These are phyloP conservation scores for Parotocinclus haroldoi DNA, from an alignment of 2,797 vertebrate species.

Conservation along the genomic window DNA sequence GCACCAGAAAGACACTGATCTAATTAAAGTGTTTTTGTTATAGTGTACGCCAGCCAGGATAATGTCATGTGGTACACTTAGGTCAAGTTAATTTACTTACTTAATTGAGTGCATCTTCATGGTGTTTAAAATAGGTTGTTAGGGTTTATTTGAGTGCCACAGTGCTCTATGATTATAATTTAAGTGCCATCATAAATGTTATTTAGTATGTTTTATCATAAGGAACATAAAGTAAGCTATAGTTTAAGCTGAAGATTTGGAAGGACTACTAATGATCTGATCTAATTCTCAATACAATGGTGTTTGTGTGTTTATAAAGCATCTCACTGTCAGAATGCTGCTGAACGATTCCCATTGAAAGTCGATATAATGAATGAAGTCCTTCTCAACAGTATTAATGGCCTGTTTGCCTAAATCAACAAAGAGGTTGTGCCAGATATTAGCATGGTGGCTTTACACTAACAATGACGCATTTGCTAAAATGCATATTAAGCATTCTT, in stretches of 20 bases:
- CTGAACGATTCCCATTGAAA: not conserved
- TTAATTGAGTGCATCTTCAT: too few relatives aligned
- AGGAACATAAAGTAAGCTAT: constrained; percentile 2
- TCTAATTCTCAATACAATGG: constrained; percentile 9
- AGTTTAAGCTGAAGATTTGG: constrained; percentile 1
- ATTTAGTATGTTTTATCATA: not conserved
- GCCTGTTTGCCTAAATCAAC: constrained; percentile 1
- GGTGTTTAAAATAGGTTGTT: too few relatives aligned
- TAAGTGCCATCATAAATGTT: not conserved
- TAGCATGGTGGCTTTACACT: not conserved
- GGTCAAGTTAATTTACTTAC: too few relatives aligned
- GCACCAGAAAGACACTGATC: not conserved
- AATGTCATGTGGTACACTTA: too few relatives aligned
- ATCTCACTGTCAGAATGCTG: not conserved
- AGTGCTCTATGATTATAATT: too few relatives aligned
- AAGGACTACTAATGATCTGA: constrained; percentile 5
- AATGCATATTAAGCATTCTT: too few relatives aligned
- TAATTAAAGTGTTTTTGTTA: too few relatives aligned
- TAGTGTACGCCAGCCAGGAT: too few relatives aligned
- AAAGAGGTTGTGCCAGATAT: not conserved
- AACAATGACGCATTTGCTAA: too few relatives aligned
- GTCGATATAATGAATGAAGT: constrained; percentile 25
- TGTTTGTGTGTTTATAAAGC: not conserved
- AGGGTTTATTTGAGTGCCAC: too few relatives aligned
- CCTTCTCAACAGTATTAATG: constrained; percentile 16